Conservation (phyloP, 2,113 vertebrate species). For the Engystomops pustulosus region DNA sequence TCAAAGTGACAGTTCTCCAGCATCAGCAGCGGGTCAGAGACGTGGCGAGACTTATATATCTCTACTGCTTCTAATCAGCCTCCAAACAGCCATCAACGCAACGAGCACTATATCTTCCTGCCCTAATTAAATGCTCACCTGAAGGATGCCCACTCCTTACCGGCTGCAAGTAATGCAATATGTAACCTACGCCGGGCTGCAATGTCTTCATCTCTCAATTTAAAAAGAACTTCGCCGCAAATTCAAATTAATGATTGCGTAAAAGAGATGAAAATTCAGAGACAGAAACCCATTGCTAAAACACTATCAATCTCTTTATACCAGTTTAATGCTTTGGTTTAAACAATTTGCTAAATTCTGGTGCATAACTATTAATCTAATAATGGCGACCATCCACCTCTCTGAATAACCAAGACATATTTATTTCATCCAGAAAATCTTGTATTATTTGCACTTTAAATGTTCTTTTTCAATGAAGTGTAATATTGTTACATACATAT, state of each 20-base stretch:
- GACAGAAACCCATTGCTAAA: background rate
- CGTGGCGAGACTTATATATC: constrained; percentile 37
- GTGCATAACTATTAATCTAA: too few species aligned
- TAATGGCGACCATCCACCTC: too few species aligned
- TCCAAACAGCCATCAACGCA: constrained; percentile 42
- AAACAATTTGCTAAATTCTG: too few species aligned
- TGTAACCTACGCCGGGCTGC: background rate
- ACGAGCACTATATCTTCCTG: constrained; percentile 20
- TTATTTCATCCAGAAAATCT: too few species aligned
- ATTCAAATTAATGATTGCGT: background rate
- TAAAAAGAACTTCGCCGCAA: background rate
- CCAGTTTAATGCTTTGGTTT: too few species aligned
- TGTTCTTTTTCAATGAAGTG: too few species aligned
- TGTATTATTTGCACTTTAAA: too few species aligned
- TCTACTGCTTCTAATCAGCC: constrained; percentile 51
- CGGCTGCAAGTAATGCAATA: background rate
- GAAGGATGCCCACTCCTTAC: constrained; percentile 14
- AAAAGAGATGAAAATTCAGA: constrained; percentile 5
- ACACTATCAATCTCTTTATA: too few species aligned
- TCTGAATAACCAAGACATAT: too few species aligned
- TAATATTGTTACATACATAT: too few species aligned
- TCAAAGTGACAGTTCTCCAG: constrained; percentile 56
- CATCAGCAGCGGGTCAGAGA: constrained; percentile 51
- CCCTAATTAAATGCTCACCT: constrained; percentile 56
- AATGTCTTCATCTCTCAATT: constrained; percentile 2